Base-by-base conservation (phyloP, 2,888 invertebrate genomes). In the Melitaea athalia region DNA sequence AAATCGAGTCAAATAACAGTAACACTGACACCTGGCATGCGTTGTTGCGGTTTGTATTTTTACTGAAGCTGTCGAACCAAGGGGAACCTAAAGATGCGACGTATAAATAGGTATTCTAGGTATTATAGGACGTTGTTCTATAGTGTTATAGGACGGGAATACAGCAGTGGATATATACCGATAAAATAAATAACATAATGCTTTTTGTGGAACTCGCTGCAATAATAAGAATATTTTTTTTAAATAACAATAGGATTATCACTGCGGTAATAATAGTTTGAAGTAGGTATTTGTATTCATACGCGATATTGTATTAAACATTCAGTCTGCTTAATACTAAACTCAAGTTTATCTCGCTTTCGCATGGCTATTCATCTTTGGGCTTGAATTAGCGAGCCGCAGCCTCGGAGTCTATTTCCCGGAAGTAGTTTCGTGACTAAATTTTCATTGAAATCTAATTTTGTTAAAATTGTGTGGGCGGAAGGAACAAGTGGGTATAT, bases 301-400 rank as follows among this genome's bases (percentile, higher is more conserved):
- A 14, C 14, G 31, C 12, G 31, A 33, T 33, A 31, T 33, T 31
- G 3, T 33, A 12, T n/a, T 31, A n/a, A 14, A 52, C 24, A 14
- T 14, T 15, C 15, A n/a, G 4, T 38, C 42, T 4, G 15, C 15
- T 15, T 33, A 38, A 50, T 64, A 47, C 50, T 31, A 15, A 64
- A 59, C 33, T 5, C 33, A 52, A 50, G 24, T 50, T 64, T 50
- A 52, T 47, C 52, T 50, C 43, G 43, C 31, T 5, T 49, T 59
- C 50, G 17, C 24, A n/a, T 64, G 50, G 49, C 49, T 59, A n/a
- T 64, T 64, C 57, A 59, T 49, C 47, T 59, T 64, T 59, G 33
- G 24, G 50, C 42, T 64, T 55, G 33, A 55, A 42, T 59, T 50
- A 17, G n/a, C 42, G n/a, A 53, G 43, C 43, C 43, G 47, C 31